phyloP scores from a whole-genome alignment of 1,140 invertebrate genomes.

The Nasonia giraulti region DNA sequence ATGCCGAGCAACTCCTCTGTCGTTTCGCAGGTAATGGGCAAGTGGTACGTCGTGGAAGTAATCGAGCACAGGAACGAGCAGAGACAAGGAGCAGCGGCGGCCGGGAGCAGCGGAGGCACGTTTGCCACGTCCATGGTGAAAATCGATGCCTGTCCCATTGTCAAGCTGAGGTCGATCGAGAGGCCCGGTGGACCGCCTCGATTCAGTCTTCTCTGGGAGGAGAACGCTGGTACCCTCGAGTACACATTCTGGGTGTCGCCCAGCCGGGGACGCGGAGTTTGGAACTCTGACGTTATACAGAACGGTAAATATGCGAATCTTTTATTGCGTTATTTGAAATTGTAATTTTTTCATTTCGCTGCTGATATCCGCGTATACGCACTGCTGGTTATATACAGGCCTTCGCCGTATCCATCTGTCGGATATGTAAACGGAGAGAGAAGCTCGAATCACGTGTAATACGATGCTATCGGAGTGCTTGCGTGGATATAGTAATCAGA shows the following conservation, averaged over 20 bases:
- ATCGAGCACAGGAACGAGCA: constrained; percentile 34
- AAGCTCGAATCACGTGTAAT: constrained; percentile 7
- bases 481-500: no score
- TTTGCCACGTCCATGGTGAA: not conserved
- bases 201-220: constrained; percentile 42
- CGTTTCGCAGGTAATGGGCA: constrained; percentile 42
- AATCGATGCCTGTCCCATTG: constrained; percentile 36
- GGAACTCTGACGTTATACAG: constrained; percentile 36
- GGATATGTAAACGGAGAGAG: not conserved
- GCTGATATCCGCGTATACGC: not conserved
- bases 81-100: not conserved
- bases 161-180: constrained; percentile 17
- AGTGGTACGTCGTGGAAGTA: constrained; percentile 51
- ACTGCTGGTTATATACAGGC: no score
- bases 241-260: constrained; percentile 44
- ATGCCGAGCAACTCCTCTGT: not conserved
- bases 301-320: constrained; percentile 22
- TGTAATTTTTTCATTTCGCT: no score
- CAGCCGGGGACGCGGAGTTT: constrained; percentile 18
- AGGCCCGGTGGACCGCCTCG: not conserved
- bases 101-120: no score
- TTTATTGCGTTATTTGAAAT: no score
- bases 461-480: not conserved
- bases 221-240: constrained; percentile 33
- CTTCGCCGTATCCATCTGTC: no score